phyloP scores from a whole-genome alignment of 2,888 invertebrate species.

The Exocentrus adspersus region DNA sequence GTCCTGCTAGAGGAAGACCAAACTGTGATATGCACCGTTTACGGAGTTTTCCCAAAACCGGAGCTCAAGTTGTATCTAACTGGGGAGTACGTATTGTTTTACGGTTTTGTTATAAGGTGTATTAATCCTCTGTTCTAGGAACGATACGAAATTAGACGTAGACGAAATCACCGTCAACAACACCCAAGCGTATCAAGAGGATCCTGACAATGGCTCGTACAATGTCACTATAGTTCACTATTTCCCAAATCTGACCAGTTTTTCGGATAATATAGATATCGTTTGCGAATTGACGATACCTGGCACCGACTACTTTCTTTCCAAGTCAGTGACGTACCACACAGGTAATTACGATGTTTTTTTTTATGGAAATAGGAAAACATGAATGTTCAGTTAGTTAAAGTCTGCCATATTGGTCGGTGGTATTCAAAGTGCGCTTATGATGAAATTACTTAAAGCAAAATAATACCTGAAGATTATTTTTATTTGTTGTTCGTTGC shows the following conservation, averaged over 20 bases:
- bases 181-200: slow-evolving; percentile 19
- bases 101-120: too few relatives aligned
- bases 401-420: neutral
- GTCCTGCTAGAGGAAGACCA: slow-evolving; percentile 58
- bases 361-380: too few relatives aligned
- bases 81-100: slow-evolving; percentile 55
- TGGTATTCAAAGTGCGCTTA: neutral
- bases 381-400: neutral
- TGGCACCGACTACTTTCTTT: slow-evolving; percentile 68
- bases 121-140: slow-evolving; percentile 44
- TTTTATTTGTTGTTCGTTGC: too few relatives aligned
- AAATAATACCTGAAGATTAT: too few relatives aligned
- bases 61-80: slow-evolving; percentile 58
- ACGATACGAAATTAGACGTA: slow-evolving; percentile 45
- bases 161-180: slow-evolving; percentile 39
- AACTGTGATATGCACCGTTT: slow-evolving; percentile 68
- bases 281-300: slow-evolving; percentile 72
- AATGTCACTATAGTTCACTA: slow-evolving; percentile 68
- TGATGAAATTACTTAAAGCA: too few relatives aligned
- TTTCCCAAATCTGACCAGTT: slow-evolving; percentile 64
- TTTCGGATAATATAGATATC: slow-evolving; percentile 68
- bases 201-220: slow-evolving; percentile 62
- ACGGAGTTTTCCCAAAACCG: slow-evolving; percentile 69
- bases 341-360: slow-evolving; percentile 26
- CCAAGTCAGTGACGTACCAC: slow-evolving; percentile 40